Conservation (phyloP, 37 sponge, comb jelly and placozoan species). For the Spongilla lacustris region DNA sequence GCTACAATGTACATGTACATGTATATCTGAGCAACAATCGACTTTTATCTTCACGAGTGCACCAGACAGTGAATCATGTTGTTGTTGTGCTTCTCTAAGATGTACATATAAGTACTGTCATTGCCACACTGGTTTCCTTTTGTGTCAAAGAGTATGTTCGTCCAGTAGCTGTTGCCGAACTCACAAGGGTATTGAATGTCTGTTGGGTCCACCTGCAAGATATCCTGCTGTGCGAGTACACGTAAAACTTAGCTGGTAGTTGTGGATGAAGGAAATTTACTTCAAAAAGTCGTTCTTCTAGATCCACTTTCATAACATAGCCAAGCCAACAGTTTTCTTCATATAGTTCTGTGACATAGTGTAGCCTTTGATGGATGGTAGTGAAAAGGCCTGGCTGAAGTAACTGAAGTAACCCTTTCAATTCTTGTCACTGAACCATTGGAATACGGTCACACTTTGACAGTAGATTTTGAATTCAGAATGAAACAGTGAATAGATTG, state of each 20-base stretch:
- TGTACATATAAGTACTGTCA: not conserved
- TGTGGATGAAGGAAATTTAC: constrained; percentile 34
- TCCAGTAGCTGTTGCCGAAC: constrained; percentile 35
- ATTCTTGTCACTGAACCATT: not conserved
- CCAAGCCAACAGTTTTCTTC: not conserved
- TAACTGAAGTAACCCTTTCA: constrained; percentile 1
- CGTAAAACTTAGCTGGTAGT: constrained; percentile 37
- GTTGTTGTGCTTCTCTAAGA: not conserved
- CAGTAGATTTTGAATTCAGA: constrained; percentile 6
- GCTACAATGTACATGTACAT: constrained; percentile 1
- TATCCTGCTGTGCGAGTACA: constrained; percentile 27
- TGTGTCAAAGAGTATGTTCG: constrained; percentile 1
- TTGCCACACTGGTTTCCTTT: not conserved
- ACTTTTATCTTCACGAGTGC: not conserved
- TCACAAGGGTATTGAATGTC: constrained; percentile 6
- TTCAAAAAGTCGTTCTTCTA: constrained; percentile 4
- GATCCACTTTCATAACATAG: not conserved
- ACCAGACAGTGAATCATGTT: not conserved
- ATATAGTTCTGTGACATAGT: not conserved
- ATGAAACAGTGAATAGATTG: constrained; percentile 39
- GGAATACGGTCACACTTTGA: not conserved
- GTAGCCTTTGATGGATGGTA: not conserved
- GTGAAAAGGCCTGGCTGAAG: not conserved
- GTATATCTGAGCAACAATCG: not conserved
- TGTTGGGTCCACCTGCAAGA: not conserved